Conservation (phyloP, 2,888 invertebrate genomes). For the Syritta pipiens region DNA sequence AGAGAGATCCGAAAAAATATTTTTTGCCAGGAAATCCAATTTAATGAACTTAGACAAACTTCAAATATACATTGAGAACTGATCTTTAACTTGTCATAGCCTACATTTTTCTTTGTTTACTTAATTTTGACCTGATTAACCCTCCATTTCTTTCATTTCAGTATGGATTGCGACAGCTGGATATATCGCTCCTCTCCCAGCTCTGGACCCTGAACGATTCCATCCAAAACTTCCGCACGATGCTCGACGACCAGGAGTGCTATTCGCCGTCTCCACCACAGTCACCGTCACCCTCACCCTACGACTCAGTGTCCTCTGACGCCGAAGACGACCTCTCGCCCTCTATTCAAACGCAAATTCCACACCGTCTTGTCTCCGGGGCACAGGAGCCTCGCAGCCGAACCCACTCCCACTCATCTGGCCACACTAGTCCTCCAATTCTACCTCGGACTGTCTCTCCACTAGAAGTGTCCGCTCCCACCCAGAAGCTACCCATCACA, state of each 20-base stretch:
- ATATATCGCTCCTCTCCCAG: slow-evolving; percentile 92
- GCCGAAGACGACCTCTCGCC: slow-evolving; percentile 74
- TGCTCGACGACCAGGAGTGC: slow-evolving; percentile 80
- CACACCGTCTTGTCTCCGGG: slow-evolving; percentile 24
- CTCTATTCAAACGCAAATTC: slow-evolving; percentile 58
- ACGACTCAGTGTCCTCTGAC: slow-evolving; percentile 76
- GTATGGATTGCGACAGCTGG: slow-evolving; percentile 93
- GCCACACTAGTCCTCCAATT: slow-evolving; percentile 17
- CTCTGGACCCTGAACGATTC: slow-evolving; percentile 95
- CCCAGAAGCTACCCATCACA: slow-evolving; percentile 26
- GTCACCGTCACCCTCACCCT: slow-evolving; percentile 77
- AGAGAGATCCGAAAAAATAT: no score
- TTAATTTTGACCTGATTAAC: no score
- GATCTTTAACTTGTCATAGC: not conserved
- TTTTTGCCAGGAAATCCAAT: no score
- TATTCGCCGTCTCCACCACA: slow-evolving; percentile 72
- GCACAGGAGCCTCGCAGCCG: slow-evolving; percentile 17
- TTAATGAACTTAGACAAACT: no score
- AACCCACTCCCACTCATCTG: slow-evolving; percentile 3
- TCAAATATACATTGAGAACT: no score
- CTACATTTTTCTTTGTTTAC: slow-evolving; percentile 43
- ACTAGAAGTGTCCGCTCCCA: not conserved
- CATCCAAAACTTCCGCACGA: slow-evolving; percentile 91
- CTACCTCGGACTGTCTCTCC: slow-evolving; percentile 21
- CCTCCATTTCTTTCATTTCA: slow-evolving; percentile 82